Conservation (phyloP, 2,797 vertebrate species). For the Chaunax sp. region DNA sequence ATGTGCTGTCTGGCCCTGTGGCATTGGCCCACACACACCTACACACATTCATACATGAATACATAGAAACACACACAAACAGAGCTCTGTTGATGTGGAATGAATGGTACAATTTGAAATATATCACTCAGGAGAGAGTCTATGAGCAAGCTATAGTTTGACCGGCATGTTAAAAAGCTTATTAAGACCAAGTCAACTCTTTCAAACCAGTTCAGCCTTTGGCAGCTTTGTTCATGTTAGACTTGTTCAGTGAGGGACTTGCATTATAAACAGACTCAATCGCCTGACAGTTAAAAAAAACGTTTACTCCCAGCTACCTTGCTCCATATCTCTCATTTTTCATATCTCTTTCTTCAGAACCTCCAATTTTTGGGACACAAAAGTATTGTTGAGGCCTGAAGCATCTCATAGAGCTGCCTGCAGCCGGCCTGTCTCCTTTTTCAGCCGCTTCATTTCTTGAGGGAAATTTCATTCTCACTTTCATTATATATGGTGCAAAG, state of each 20-base stretch:
- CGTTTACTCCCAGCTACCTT: conserved; percentile 1
- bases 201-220: conserved; percentile 27
- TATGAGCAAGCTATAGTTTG: conserved; percentile 60
- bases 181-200: conserved; percentile 36
- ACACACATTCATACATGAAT: conserved; percentile 35
- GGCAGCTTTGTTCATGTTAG: conserved; percentile 32
- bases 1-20: conserved; percentile 61
- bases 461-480: conserved; percentile 15
- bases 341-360: conserved; percentile 10
- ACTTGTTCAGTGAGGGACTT: conserved; percentile 26
- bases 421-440: neutral
- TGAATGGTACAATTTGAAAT: conserved; percentile 61
- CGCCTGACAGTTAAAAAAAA: conserved; percentile 32
- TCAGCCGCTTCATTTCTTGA: neutral
- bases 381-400: neutral
- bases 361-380: conserved; percentile 16
- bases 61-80: conserved; percentile 16
- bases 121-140: conserved; percentile 51
- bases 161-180: conserved; percentile 71
- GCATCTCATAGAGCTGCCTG: neutral
- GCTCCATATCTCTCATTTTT: conserved; percentile 8
- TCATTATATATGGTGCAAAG: neutral
- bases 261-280: conserved; percentile 30
- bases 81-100: conserved; percentile 29
- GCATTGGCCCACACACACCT: conserved; percentile 43